Evolutionary conservation across 2,888 invertebrate genomes (phyloP).

Genomic region (Idaea straminata): DNA sequence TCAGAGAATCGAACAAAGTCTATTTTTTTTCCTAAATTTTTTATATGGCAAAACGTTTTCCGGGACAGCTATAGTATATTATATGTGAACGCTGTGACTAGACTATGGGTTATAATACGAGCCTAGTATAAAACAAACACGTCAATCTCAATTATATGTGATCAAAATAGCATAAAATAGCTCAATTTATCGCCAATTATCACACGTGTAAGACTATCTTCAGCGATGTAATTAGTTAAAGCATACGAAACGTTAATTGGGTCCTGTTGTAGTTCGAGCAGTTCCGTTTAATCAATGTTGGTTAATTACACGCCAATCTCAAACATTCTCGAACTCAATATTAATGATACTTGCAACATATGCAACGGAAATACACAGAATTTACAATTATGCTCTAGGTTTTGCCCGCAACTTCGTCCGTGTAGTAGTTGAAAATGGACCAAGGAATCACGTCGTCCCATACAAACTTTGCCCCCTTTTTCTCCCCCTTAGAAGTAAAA

Average conservation of each 20-base stretch:
- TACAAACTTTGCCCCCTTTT: no score
- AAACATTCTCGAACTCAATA: slow-evolving; percentile 24
- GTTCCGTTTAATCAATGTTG: slow-evolving; percentile 31
- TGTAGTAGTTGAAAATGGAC: no score
- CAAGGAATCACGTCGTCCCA: no score
- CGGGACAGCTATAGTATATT: no score
- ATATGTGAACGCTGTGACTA: no score
- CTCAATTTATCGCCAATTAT: neutral
- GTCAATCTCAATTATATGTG: neutral
- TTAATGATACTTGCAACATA: slow-evolving; percentile 10
- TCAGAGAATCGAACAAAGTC: no score
- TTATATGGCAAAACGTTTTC: no score
- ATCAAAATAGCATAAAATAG: neutral
- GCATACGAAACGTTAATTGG: slow-evolving; percentile 18
- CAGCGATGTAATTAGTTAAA: neutral
- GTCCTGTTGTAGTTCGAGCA: slow-evolving; percentile 16
- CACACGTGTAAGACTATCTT: neutral
- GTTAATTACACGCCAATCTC: slow-evolving; percentile 36
- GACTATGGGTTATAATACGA: no score
- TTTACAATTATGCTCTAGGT: neutral
- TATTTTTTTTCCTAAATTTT: no score
- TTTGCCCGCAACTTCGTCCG: neutral
- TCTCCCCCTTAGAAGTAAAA: no score
- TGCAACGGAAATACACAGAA: neutral
- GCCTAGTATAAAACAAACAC: neutral